Conservation (phyloP, 92 coral and sea anemone species). For the Zoanthus sansibaricus region DNA sequence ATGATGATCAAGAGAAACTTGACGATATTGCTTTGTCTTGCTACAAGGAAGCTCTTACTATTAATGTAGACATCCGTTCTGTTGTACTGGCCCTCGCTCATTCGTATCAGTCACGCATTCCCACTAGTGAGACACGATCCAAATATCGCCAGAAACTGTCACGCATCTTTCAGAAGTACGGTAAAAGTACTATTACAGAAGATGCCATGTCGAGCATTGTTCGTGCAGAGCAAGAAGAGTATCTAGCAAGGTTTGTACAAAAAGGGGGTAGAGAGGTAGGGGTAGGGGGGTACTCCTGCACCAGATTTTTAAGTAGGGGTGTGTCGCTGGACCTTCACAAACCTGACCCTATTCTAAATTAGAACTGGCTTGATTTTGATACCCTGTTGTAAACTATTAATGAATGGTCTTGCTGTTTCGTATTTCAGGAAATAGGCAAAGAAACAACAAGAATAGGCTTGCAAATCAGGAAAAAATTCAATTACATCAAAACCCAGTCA, state of each 20-base stretch:
- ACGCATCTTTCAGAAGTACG: constrained; percentile 22
- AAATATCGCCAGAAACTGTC: constrained; percentile 52
- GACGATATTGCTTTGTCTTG: constrained; percentile 10
- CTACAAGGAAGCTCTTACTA: constrained; percentile 26
- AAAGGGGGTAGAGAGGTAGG: not conserved
- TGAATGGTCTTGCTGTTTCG: no score
- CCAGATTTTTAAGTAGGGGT: no score
- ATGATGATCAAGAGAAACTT: constrained; percentile 3
- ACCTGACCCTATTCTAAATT: no score
- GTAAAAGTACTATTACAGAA: not conserved
- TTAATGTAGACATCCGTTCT: constrained; percentile 54
- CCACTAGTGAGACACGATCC: constrained; percentile 52
- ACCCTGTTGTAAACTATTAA: no score
- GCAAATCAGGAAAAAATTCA: no score
- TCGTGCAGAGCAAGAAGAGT: constrained; percentile 70
- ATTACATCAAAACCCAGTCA: no score
- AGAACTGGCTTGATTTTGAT: no score
- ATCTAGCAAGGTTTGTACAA: constrained; percentile 44
- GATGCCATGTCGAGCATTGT: constrained; percentile 51
- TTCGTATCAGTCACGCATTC: constrained; percentile 78
- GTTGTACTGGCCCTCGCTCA: constrained; percentile 84
- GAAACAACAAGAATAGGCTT: no score
- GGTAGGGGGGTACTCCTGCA: no score
- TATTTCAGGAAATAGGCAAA: no score
- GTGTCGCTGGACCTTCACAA: no score